Percentiles rank a stretch among this genome's conserved stretches.
Conservation (phyloP, 2,797 vertebrate species). For the Brachyalestes nurse region DNA sequence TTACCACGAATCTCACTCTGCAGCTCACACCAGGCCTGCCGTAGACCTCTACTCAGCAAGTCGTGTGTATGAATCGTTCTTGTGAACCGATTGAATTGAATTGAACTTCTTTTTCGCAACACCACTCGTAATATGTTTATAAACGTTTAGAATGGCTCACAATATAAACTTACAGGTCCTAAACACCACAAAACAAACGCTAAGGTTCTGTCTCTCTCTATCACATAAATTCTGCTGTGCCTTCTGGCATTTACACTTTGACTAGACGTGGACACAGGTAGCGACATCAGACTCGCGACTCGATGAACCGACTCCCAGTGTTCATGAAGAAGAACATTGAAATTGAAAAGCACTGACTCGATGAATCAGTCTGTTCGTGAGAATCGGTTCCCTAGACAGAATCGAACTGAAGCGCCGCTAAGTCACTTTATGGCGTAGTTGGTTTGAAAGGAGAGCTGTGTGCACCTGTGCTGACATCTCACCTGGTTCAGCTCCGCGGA, state of each 20-base stretch:
- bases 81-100: background rate
- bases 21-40: background rate
- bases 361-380: background rate
- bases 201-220: too few relatives aligned
- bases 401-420: background rate
- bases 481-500: background rate
- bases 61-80: background rate
- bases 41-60: background rate
- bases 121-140: background rate
- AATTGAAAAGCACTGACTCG: background rate
- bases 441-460: background rate
- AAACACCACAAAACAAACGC: too few relatives aligned
- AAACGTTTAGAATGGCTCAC: too few relatives aligned
- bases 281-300: background rate
- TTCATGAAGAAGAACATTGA: background rate
- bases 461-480: background rate
- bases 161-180: too few relatives aligned
- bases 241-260: too few relatives aligned
- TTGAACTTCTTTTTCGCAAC: too few relatives aligned
- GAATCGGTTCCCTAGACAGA: background rate
- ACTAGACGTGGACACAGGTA: too few relatives aligned
- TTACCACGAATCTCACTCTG: background rate
- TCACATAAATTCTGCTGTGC: too few relatives aligned
- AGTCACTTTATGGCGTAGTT: conserved; percentile 17
- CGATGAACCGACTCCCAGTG: background rate